Conservation (phyloP, 2,888 invertebrate species). For the Drosophila multiciliata region DNA sequence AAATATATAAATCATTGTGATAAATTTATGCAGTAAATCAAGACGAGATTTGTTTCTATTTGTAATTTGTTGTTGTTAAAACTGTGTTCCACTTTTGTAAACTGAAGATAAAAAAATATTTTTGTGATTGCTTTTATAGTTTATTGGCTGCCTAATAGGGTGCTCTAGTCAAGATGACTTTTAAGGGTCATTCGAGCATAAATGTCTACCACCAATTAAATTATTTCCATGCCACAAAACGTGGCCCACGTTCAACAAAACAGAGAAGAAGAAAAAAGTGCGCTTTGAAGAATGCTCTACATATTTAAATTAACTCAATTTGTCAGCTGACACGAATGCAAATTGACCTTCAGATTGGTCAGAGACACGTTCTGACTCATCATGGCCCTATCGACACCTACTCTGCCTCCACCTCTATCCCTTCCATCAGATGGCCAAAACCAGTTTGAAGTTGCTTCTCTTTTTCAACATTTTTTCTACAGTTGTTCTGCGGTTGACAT, state of each 20-base stretch:
- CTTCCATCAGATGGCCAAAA: slow-evolving; percentile 29
- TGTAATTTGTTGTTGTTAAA: background rate
- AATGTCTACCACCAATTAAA: slow-evolving; percentile 46
- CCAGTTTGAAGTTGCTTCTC: slow-evolving; percentile 46
- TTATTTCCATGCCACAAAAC: slow-evolving; percentile 45
- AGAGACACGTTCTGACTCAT: slow-evolving; percentile 49
- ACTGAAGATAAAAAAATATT: background rate
- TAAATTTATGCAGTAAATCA: background rate
- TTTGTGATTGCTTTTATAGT: slow-evolving; percentile 2
- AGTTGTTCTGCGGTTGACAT: slow-evolving; percentile 44
- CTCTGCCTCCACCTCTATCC: slow-evolving; percentile 9
- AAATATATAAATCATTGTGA: background rate
- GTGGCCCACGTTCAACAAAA: slow-evolving; percentile 24
- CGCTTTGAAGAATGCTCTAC: slow-evolving; percentile 42
- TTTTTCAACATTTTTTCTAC: background rate
- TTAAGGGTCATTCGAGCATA: slow-evolving; percentile 43
- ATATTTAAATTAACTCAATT: slow-evolving; percentile 75
- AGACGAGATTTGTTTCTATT: background rate
- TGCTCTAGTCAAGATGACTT: slow-evolving; percentile 2
- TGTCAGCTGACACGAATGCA: slow-evolving; percentile 62
- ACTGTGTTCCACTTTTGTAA: background rate
- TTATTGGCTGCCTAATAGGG: slow-evolving; percentile 29
- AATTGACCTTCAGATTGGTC: slow-evolving; percentile 62
- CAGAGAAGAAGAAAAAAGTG: background rate
- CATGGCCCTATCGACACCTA: slow-evolving; percentile 60